Base-by-base conservation (phyloP, 1,140 invertebrate genomes). In the Antheraea pernyi region DNA sequence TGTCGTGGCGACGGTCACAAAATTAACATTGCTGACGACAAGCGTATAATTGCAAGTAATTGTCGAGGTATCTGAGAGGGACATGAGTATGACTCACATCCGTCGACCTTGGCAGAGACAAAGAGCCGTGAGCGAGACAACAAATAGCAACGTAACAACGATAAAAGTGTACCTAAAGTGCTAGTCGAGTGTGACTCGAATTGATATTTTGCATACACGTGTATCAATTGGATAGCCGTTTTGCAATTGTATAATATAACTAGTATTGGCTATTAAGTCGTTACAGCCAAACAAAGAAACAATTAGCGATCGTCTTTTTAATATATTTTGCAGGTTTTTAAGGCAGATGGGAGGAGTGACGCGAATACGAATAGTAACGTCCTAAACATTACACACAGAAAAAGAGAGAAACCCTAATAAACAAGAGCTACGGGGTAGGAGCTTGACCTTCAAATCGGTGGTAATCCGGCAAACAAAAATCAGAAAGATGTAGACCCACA, bases 121-220 rank as follows among this genome's bases (percentile, higher is more conserved):
- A 81, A 81, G 77, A 76, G 46, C 68, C 60, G 74, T 75, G 75
- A 76, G 59, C 67, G 70, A 66, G 61, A 73, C 73, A 70, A 72
- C 67, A 65, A 72, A 78, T 72, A 75, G 65, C 71, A 72, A 71
- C 63, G 64, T 70, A 72, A 74, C 64, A 46, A 63, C 68, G 77
- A 81, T 81, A 81, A 81, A 81, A 81, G 71, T 75, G 71, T 72
- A 77, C 70, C 74, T 77, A 76, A 78, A 79, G 69, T 67, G 69
- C 66, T 65, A 65, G 48, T 68, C 37, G 63, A n/a, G 39, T 39
- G 37, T 39, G 61, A 36, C 69, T 30, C 13, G 76, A 74, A 71
- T 79, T 60, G 11, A 22, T 69, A 77, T 62, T 70, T 61, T 60
- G 59, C 39, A 46, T 48, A 65, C 64, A 65, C 22, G 39, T 73